Percentiles rank a stretch among this genome's conserved stretches.
Evolutionary conservation across 1,140 invertebrate genomes (phyloP).

Genomic region (Drosophila santomea): DNA sequence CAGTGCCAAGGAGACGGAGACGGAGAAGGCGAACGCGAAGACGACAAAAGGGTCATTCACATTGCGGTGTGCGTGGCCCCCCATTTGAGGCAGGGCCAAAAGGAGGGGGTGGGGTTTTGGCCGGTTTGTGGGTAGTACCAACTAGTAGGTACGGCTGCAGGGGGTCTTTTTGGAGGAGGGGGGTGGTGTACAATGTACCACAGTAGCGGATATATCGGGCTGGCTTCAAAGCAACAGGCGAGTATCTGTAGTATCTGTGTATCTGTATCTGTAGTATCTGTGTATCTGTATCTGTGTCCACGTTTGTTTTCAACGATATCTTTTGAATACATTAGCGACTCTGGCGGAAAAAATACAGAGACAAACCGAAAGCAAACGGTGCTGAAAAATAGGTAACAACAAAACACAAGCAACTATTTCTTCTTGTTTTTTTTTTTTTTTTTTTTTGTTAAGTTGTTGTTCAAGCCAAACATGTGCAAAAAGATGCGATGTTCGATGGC

Average conservation of each 20-base stretch:
- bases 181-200: background rate
- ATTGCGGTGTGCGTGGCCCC: slow-evolving; percentile 56
- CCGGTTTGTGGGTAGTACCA: background rate
- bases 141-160: background rate
- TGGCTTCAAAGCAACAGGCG: slow-evolving; percentile 59
- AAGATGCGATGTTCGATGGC: slow-evolving; percentile 40
- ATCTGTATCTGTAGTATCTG: no score
- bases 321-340: slow-evolving; percentile 73
- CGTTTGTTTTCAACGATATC: slow-evolving; percentile 60
- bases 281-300: slow-evolving; percentile 29
- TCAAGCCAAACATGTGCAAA: slow-evolving; percentile 49
- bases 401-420: slow-evolving; percentile 4
- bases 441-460: background rate
- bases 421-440: background rate
- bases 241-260: slow-evolving; percentile 37
- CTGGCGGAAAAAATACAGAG: slow-evolving; percentile 3
- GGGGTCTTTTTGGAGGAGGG: background rate
- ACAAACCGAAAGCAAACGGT: background rate
- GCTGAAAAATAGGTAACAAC: background rate
- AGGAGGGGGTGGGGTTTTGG: slow-evolving; percentile 17
- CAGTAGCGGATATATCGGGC: slow-evolving; percentile 11
- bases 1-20: slow-evolving; percentile 37
- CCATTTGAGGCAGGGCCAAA: slow-evolving; percentile 3
- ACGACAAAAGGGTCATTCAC: slow-evolving; percentile 72
- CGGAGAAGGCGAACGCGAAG: slow-evolving; percentile 29